Evolutionary conservation across 1,140 invertebrate species (phyloP).

Genomic region (Drosophila quadrilineata): DNA sequence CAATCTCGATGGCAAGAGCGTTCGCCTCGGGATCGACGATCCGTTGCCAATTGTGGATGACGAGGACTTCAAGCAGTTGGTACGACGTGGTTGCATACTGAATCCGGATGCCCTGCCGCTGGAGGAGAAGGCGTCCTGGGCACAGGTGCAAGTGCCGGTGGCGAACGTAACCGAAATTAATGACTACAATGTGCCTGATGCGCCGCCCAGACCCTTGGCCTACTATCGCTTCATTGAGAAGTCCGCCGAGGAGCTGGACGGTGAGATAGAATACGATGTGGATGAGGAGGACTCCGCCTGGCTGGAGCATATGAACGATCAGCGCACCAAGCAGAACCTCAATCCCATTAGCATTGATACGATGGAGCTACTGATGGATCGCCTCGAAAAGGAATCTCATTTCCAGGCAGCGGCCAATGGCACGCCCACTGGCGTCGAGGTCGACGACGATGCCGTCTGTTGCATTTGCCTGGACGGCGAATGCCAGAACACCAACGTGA

Average conservation of each 20-base stretch:
- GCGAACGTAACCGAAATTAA: conserved; percentile 90
- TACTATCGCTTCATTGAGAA: conserved; percentile 97
- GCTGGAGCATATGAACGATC: conserved; percentile 94
- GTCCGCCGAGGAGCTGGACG: conserved; percentile 95
- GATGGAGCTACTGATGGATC: conserved; percentile 97
- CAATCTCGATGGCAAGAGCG: conserved; percentile 89
- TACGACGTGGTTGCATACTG: conserved; percentile 65
- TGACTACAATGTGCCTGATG: conserved; percentile 90
- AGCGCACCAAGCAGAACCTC: conserved; percentile 86
- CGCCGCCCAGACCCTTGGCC: conserved; percentile 89
- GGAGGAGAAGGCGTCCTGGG: conserved; percentile 83
- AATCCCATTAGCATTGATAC: conserved; percentile 90
- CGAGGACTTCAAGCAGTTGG: conserved; percentile 85
- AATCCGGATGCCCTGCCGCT: conserved; percentile 84
- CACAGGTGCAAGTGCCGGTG: conserved; percentile 88
- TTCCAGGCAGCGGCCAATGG: conserved; percentile 86
- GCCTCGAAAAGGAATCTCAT: conserved; percentile 98
- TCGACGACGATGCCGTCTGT: conserved; percentile 99
- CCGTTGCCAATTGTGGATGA: conserved; percentile 84
- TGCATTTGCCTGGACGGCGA: conserved; percentile 98
- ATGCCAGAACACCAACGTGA: conserved; percentile 85
- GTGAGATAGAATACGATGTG: conserved; percentile 97
- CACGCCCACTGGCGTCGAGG: conserved; percentile 87
- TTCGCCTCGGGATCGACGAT: conserved; percentile 83
- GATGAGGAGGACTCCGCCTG: conserved; percentile 98